Evolutionary conservation across 2,888 invertebrate species (phyloP), one percentile per base, ranked within the genome.

Genomic region (Sclerodermus sp.): DNA sequence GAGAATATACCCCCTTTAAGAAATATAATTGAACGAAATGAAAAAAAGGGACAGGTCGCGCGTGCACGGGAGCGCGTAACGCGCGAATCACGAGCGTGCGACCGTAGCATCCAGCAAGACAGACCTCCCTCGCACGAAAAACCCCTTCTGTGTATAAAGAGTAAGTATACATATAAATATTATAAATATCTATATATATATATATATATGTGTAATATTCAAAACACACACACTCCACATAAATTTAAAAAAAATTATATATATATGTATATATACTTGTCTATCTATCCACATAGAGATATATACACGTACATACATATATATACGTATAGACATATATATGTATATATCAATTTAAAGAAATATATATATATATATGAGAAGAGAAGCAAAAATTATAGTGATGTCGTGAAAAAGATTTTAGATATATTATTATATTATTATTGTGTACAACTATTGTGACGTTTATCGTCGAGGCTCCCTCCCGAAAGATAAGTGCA

Each of bases 91-190:
- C 44, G 42, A 4, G 34, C 42, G 50, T 42, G 50, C 51, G 47
- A 42, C 49, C 18, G 49, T 46, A 46, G 56, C 57, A 53, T 63
- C 67, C 4, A 58, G 60, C 65, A 56, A 66, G 54, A 50, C 45
- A 52, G 46, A 59, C 55, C 62, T 59, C 68, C 65, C 67, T 68
- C 68, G 63, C 66, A 60, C 59, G 64, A 69, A 70, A 71, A 62
- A 66, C 57, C 66, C 70, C 71, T 72, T 73, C 74, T 75, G 74
- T 76, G 74, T 72, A 74, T 5, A 23, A 73, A 74, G 67, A 74
- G 73, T 75, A 74, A 75, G 73, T 75, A 74, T 73, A 68, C 10
- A n/a, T 55, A 61, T 44, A 51, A 17, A 51, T 59, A 56, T 47
- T 38, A 60, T 34, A 51, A 30, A 49, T 45, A 51, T 43, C 60